Base-by-base conservation (phyloP, 2,113 vertebrate species). In the Paradisaea rubra region DNA sequence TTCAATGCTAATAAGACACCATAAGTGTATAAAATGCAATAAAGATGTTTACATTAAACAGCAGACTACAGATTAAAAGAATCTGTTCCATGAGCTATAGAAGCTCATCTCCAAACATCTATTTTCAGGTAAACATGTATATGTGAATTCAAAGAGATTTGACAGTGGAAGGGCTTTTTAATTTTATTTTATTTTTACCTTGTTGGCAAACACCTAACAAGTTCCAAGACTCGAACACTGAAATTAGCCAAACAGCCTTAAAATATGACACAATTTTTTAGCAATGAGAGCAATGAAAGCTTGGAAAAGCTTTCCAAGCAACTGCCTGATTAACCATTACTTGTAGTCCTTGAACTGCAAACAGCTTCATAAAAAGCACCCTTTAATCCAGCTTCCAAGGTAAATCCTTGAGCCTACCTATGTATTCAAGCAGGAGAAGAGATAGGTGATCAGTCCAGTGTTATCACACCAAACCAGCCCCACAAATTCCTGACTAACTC, bases 21-120 rank as follows among this genome's bases (percentile, higher is more conserved):
- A 68, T 78, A 95, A 96, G 93, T 90, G 93, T 85, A 93, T 85
- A 89, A 96, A 94, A 94, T 61, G 89, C 57, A 97, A 89, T 93
- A 87, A 95, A 92, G 81, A 94, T 95, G 91, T 96, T 96, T 96
- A 97, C 42, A 85, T 94, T 91, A 96, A 97, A 97, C 70, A 95
- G 81, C 86, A 94, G 86, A 96, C 53, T 95, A 94, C 28, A 76
- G 57, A 92, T 76, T 89, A 79, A 84, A 96, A 74, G 41, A 91
- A 92, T 95, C 60, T 95, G 91, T 64, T 96, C 37, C 1, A 2
- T 70, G 54, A 92, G 35, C 79, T 83, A 52, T 5, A 81, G 57
- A 81, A 81, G 45, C 28, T 87, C 73, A 86, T 66, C 41, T 74
- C n/a, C 39, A 42, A 94, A 81, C 44, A 92, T 60, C 50, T 72